Conservation (phyloP, 2,797 vertebrate genomes). For the Coendou prehensilis region DNA sequence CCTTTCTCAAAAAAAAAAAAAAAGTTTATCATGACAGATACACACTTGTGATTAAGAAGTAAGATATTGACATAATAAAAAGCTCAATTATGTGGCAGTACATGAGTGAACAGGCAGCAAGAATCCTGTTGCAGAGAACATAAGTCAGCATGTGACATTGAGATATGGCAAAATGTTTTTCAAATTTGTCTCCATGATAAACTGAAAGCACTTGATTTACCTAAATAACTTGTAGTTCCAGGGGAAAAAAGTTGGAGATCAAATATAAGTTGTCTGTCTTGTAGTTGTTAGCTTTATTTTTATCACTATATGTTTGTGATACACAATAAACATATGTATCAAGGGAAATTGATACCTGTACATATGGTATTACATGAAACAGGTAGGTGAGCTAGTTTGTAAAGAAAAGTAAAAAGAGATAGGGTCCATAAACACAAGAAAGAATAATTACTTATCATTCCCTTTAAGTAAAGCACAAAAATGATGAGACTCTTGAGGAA, state of each 20-base stretch:
- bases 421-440: not conserved
- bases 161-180: not conserved
- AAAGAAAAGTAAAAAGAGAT: not conserved
- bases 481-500: not conserved
- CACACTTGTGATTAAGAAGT: not conserved
- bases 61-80: not conserved
- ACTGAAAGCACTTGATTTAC: not conserved
- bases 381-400: not conserved
- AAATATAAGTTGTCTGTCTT: not conserved
- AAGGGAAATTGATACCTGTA: not conserved
- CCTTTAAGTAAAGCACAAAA: not conserved
- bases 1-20: not conserved
- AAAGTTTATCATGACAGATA: not conserved
- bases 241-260: not conserved
- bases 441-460: not conserved
- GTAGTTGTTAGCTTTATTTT: not conserved
- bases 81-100: not conserved
- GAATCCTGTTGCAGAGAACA: not conserved
- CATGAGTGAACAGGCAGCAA: not conserved
- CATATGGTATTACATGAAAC: not conserved
- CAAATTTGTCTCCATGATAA: not conserved
- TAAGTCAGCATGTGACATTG: not conserved
- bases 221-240: not conserved
- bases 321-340: not conserved
- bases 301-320: not conserved